phyloP scores from a whole-genome alignment of 2,113 vertebrate species.

The Chaetodon auriga region DNA sequence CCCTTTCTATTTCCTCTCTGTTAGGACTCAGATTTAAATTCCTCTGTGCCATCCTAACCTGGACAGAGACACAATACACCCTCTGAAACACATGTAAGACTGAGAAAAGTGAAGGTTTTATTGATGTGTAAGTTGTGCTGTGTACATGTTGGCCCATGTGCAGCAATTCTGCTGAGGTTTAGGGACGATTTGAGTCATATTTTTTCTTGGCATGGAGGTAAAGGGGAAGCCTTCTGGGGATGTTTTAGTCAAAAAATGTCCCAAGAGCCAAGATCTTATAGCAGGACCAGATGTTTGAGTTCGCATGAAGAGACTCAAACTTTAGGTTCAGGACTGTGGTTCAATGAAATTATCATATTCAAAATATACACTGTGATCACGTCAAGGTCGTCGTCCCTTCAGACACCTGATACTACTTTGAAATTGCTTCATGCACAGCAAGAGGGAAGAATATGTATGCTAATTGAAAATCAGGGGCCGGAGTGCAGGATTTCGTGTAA shows the following conservation, averaged over 20 bases:
- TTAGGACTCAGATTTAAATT: conserved; percentile 26
- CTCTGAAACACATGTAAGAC: conserved; percentile 28
- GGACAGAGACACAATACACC: conserved; percentile 32
- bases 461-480: conserved; percentile 64
- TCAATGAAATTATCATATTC: conserved; percentile 73
- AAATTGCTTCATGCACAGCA: conserved; percentile 56
- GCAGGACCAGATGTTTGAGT: conserved; percentile 76
- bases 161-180: conserved; percentile 34
- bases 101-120: conserved; percentile 5
- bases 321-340: conserved; percentile 52
- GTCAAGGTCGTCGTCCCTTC: conserved; percentile 46
- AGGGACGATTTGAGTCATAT: conserved; percentile 61
- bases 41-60: conserved; percentile 30
- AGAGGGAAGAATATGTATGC: conserved; percentile 46
- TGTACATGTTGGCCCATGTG: conserved; percentile 6
- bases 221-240: conserved; percentile 57
- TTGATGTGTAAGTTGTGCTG: not conserved
- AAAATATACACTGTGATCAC: conserved; percentile 74
- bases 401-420: conserved; percentile 70
- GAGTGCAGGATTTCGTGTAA: conserved; percentile 66
- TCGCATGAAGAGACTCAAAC: conserved; percentile 51
- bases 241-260: conserved; percentile 60
- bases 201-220: conserved; percentile 68
- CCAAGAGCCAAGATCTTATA: conserved; percentile 58
- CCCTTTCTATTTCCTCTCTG: conserved; percentile 22